Evolutionary conservation across 37 sponge, comb jelly and placozoan species (phyloP).

Genomic region (Beroe forskalii): DNA sequence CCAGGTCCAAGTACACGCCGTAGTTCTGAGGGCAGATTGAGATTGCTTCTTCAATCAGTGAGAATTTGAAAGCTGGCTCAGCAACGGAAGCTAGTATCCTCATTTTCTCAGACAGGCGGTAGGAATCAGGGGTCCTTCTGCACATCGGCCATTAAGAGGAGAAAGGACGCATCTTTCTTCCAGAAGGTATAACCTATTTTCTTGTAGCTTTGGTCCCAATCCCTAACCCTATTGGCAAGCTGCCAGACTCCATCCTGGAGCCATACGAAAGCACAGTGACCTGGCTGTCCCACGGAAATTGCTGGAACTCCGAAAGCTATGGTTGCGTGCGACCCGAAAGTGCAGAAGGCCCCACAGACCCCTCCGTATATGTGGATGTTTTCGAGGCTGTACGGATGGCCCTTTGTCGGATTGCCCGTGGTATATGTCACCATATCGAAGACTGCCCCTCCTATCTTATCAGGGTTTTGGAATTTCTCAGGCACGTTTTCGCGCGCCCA

Average conservation of each 20-base stretch:
- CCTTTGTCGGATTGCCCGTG: not conserved
- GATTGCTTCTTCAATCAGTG: not conserved
- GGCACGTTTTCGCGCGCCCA: slow-evolving; percentile 2
- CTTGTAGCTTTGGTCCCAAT: not conserved
- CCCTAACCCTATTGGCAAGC: not conserved
- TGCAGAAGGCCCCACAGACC: slow-evolving; percentile 8
- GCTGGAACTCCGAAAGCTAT: slow-evolving; percentile 7
- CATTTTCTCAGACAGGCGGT: slow-evolving; percentile 20
- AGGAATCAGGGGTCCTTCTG: not conserved
- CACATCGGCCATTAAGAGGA: not conserved
- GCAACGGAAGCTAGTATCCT: slow-evolving; percentile 6
- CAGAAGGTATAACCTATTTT: slow-evolving; percentile 4
- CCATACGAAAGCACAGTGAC: slow-evolving; percentile 39
- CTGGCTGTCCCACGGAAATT: not conserved
- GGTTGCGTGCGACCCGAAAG: not conserved
- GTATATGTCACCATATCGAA: slow-evolving; percentile 12
- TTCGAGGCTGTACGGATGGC: not conserved
- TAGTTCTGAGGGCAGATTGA: slow-evolving; percentile 18
- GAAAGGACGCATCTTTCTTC: not conserved
- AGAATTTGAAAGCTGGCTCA: not conserved
- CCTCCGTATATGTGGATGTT: not conserved
- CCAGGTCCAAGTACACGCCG: not conserved
- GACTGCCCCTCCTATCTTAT: not conserved
- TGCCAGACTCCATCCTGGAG: slow-evolving; percentile 6
- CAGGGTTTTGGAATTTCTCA: not conserved